These are phyloP conservation scores for Zaprionus inermis DNA, from an alignment of 1,140 invertebrate genomes.

Conservation along the genomic window DNA sequence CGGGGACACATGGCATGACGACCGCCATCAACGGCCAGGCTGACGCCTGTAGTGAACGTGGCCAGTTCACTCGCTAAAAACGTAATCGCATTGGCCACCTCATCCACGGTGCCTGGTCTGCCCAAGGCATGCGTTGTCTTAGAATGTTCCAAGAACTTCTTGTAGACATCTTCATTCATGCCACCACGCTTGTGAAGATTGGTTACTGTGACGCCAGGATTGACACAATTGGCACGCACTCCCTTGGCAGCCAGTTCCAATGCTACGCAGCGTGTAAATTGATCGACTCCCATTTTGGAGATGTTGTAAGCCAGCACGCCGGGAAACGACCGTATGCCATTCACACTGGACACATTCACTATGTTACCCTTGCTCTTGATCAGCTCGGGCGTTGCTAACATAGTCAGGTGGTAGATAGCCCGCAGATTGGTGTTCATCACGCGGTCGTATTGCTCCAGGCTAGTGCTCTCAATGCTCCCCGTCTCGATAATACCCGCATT, in stretches of 20 bases:
- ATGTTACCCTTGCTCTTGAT: slow-evolving; percentile 93
- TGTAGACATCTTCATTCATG: slow-evolving; percentile 89
- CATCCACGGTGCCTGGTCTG: slow-evolving; percentile 89
- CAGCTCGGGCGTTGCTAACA: slow-evolving; percentile 93
- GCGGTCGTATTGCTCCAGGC: slow-evolving; percentile 92
- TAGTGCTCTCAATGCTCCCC: slow-evolving; percentile 93
- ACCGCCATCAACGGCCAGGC: slow-evolving; percentile 91
- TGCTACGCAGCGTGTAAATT: slow-evolving; percentile 93
- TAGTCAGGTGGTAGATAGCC: slow-evolving; percentile 93
- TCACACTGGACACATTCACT: slow-evolving; percentile 96
- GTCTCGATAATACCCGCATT: slow-evolving; percentile 94
- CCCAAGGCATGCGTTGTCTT: slow-evolving; percentile 93
- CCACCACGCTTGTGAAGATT: slow-evolving; percentile 91
- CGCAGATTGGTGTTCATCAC: slow-evolving; percentile 94
- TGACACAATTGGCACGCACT: slow-evolving; percentile 94
- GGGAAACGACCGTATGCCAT: slow-evolving; percentile 92
- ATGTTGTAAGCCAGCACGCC: slow-evolving; percentile 93
- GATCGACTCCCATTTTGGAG: slow-evolving; percentile 95
- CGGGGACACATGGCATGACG: slow-evolving; percentile 82
- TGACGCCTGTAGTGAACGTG: slow-evolving; percentile 92
- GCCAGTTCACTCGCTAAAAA: slow-evolving; percentile 92
- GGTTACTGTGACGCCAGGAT: slow-evolving; percentile 92
- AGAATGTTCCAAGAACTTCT: slow-evolving; percentile 89
- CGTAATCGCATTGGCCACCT: slow-evolving; percentile 92
- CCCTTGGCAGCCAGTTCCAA: slow-evolving; percentile 92